phyloP scores from a whole-genome alignment of 2,113 vertebrate genomes.

The Ammodytes marinus region DNA sequence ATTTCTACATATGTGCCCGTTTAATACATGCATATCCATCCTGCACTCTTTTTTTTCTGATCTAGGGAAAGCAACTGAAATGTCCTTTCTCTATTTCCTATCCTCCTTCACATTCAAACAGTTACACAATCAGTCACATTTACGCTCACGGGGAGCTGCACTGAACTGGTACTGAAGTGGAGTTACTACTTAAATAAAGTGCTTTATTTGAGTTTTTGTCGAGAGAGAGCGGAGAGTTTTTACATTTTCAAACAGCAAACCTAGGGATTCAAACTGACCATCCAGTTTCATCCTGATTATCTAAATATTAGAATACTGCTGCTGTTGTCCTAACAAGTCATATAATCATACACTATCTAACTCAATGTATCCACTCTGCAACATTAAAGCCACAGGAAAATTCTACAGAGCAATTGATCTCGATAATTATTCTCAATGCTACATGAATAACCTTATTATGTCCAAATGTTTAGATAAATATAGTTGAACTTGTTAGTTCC shows the following conservation, averaged over 20 bases:
- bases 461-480: not conserved
- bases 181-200: conserved; percentile 2
- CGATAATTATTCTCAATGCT: not conserved
- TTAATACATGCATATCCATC: not conserved
- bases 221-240: conserved; percentile 22
- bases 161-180: conserved; percentile 31
- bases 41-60: conserved; percentile 10
- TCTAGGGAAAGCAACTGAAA: conserved; percentile 5
- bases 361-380: conserved; percentile 8
- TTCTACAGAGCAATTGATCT: not conserved
- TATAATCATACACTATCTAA: not conserved
- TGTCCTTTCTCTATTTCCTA: not conserved
- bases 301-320: not conserved
- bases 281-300: conserved; percentile 8
- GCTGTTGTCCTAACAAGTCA: conserved; percentile 12
- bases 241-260: conserved; percentile 13
- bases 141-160: conserved; percentile 29
- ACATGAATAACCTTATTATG: no score
- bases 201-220: conserved; percentile 36
- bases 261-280: conserved; percentile 25
- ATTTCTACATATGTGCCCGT: not conserved
- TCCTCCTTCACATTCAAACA: conserved; percentile 38
- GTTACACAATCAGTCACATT: conserved; percentile 55
- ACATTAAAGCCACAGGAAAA: not conserved
- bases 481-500: no score